Conservation (phyloP, 2,797 vertebrate species). For the Odontamblyopus rebecca region DNA sequence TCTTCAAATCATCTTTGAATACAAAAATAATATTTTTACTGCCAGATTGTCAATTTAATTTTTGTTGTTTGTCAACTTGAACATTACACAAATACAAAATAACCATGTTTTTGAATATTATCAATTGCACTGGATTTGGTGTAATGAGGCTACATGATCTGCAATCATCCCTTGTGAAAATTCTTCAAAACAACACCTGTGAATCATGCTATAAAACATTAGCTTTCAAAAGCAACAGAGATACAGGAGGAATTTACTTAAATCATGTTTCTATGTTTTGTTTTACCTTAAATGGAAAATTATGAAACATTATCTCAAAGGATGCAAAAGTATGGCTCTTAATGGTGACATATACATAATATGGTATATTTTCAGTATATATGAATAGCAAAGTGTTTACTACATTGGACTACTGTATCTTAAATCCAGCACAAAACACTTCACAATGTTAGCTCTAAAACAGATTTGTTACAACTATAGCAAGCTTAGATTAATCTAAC, state of each 20-base stretch:
- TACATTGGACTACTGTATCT: too few species aligned
- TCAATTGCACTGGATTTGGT: not conserved
- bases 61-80: constrained; percentile 26
- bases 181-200: not conserved
- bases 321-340: not conserved
- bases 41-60: constrained; percentile 23
- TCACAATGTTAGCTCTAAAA: too few species aligned
- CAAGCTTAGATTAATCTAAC: too few species aligned
- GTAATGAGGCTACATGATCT: not conserved
- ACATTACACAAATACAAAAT: constrained; percentile 6
- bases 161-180: not conserved
- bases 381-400: too few species aligned
- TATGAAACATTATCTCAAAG: not conserved
- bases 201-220: not conserved
- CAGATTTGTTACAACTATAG: too few species aligned
- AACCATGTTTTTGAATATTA: not conserved
- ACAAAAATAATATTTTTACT: not conserved
- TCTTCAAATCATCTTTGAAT: not conserved
- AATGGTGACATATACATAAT: too few species aligned
- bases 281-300: not conserved
- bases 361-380: too few species aligned
- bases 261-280: not conserved
- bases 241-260: not conserved
- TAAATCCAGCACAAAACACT: too few species aligned
- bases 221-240: not conserved